Conservation (phyloP, 2,797 vertebrate species). For the Macroramphosus scolopax region DNA sequence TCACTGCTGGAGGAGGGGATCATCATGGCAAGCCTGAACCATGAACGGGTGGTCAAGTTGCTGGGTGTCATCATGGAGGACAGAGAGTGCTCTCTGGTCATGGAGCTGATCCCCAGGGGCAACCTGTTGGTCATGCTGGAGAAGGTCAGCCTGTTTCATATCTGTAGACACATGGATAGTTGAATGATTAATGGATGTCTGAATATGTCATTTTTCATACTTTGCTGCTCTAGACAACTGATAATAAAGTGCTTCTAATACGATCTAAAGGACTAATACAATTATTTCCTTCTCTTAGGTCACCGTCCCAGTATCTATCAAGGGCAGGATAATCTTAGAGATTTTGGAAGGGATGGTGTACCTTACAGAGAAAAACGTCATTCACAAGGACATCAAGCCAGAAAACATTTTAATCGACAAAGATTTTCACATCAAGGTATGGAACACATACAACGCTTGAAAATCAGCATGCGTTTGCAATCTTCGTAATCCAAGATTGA, state of each 20-base stretch:
- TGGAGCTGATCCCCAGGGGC: constrained; percentile 90
- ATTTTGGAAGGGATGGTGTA: constrained; percentile 94
- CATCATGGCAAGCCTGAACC: constrained; percentile 87
- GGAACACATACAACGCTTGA: not conserved
- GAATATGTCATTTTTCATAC: no score
- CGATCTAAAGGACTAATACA: no score
- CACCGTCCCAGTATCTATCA: constrained; percentile 84
- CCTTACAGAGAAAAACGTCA: constrained; percentile 80
- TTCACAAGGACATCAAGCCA: constrained; percentile 97
- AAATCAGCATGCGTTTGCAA: not conserved
- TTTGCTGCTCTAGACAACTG: no score
- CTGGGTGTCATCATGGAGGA: constrained; percentile 92
- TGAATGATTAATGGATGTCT: no score
- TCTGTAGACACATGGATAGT: not conserved
- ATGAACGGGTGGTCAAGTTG: constrained; percentile 87
- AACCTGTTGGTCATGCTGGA: constrained; percentile 88
- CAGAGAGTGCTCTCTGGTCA: constrained; percentile 88
- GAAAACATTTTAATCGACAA: constrained; percentile 92
- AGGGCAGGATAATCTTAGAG: constrained; percentile 88
- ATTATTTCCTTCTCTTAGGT: constrained; percentile 70
- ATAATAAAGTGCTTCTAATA: no score
- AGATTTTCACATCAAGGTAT: constrained; percentile 94
- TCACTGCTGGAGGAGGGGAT: constrained; percentile 89
- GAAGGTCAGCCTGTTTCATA: constrained; percentile 63
- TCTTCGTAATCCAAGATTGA: not conserved